Conservation (phyloP, 1,140 invertebrate genomes). For the Drosophila quadrilineata region DNA sequence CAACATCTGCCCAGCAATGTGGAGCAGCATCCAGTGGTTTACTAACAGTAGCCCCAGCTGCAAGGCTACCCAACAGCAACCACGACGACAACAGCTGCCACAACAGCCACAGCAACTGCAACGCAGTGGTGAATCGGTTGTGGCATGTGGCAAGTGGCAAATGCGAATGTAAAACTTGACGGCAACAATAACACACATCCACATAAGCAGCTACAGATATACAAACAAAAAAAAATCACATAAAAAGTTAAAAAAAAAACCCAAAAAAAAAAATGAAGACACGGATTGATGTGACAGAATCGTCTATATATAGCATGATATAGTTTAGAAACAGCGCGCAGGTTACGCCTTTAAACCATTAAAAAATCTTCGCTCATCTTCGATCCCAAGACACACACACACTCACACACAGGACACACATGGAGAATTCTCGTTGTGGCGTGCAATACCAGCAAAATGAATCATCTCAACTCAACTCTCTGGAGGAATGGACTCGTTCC, state of each 20-base stretch:
- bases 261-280: neutral
- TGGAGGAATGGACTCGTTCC: too few species aligned
- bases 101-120: conserved; percentile 41
- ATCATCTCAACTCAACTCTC: conserved; percentile 63
- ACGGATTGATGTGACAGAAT: conserved; percentile 21
- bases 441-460: conserved; percentile 59
- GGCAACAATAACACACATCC: conserved; percentile 25
- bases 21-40: conserved; percentile 80
- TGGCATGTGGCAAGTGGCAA: conserved; percentile 21
- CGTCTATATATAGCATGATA: conserved; percentile 4
- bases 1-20: conserved; percentile 78
- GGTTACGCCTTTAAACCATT: conserved; percentile 41
- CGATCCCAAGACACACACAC: conserved; percentile 6
- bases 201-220: conserved; percentile 65
- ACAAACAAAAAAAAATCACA: too few species aligned
- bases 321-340: conserved; percentile 60
- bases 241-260: neutral
- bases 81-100: conserved; percentile 10
- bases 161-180: conserved; percentile 30
- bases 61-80: conserved; percentile 51
- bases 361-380: conserved; percentile 10
- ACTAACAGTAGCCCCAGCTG: conserved; percentile 78
- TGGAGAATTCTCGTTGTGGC: too few species aligned
- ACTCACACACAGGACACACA: too few species aligned
- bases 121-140: conserved; percentile 55